phyloP scores from a whole-genome alignment of 2,797 vertebrate species.

The Sphaeramia orbicularis region DNA sequence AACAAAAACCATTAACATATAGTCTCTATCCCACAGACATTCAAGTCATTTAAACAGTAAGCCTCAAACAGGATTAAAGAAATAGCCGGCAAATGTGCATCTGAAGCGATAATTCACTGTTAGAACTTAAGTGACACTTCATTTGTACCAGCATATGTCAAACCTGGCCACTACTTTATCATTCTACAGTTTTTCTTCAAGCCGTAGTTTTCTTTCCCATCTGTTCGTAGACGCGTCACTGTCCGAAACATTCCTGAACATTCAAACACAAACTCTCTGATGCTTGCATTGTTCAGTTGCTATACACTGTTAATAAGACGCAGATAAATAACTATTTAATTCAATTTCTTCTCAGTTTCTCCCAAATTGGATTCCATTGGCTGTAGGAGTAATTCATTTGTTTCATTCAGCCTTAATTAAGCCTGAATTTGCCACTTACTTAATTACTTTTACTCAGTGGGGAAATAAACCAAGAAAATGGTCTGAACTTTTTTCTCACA shows the following conservation, averaged over 20 bases:
- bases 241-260: constrained; percentile 12
- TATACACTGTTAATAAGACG: constrained; percentile 5
- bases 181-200: neutral
- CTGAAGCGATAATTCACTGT: neutral
- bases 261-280: neutral
- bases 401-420: neutral
- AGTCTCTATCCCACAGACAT: neutral
- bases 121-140: neutral
- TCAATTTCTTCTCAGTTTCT: neutral
- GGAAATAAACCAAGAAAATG: neutral
- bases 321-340: constrained; percentile 13
- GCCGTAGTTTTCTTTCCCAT: neutral
- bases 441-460: neutral
- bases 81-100: neutral
- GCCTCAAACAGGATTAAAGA: neutral
- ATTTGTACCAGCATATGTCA: neutral
- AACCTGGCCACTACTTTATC: neutral
- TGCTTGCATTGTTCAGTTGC: constrained; percentile 4
- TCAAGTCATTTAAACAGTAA: constrained; percentile 11
- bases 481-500: neutral
- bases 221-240: neutral
- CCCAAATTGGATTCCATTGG: constrained; percentile 7
- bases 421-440: too few species aligned
- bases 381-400: constrained; percentile 9
- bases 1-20: constrained; percentile 2